Evolutionary conservation across 2,797 vertebrate genomes (phyloP).

Genomic region (Okamejei kenojei): DNA sequence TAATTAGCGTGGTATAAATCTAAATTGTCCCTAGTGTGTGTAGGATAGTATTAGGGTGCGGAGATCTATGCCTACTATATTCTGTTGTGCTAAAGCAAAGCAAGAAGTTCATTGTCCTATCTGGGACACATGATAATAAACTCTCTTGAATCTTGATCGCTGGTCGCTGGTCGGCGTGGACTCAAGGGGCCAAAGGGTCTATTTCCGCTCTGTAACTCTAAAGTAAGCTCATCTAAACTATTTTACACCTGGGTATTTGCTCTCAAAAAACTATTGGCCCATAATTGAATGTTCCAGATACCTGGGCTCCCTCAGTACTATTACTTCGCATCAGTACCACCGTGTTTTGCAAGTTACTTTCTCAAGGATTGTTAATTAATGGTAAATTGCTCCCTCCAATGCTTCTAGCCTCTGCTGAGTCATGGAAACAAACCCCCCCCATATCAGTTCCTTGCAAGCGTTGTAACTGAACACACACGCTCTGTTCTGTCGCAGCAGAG

Average conservation of each 20-base stretch:
- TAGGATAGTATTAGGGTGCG: too few species aligned
- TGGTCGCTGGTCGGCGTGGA: too few species aligned
- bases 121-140: too few species aligned
- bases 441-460: neutral
- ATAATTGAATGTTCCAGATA: neutral
- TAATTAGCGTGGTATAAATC: too few species aligned
- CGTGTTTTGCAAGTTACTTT: conserved; percentile 8
- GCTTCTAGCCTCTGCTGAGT: neutral
- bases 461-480: conserved; percentile 10
- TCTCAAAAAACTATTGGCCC: neutral
- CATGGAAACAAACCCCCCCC: conserved; percentile 2
- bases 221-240: neutral
- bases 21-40: too few species aligned
- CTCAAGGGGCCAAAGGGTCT: too few species aligned
- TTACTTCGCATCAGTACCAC: neutral
- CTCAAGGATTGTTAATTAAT: neutral
- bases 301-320: neutral
- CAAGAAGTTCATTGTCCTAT: too few species aligned
- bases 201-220: too few species aligned
- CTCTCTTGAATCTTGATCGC: too few species aligned
- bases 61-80: too few species aligned
- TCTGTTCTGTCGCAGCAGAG: neutral
- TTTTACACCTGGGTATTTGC: neutral
- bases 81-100: too few species aligned
- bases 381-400: neutral